Percentiles rank a stretch among this genome's conserved stretches.
Evolutionary conservation across 2,113 vertebrate species (phyloP).

Genomic region (Centropus bengalensis): DNA sequence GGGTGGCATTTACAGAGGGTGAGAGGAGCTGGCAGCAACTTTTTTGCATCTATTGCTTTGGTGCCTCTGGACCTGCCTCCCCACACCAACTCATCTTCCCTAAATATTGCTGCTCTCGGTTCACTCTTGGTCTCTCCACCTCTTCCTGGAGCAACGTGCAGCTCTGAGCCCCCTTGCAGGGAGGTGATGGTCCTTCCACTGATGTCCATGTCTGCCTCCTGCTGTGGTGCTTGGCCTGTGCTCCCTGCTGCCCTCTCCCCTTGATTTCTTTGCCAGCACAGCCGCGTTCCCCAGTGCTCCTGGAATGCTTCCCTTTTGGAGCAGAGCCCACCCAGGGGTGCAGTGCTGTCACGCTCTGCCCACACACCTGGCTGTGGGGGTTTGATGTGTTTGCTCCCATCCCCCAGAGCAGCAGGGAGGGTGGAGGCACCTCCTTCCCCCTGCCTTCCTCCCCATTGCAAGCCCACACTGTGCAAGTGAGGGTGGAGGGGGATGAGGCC

Average conservation of each 20-base stretch:
- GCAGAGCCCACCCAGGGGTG: background rate
- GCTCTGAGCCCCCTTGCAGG: background rate
- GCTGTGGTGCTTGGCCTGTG: background rate
- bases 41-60: background rate
- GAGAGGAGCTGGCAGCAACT: background rate
- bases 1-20: background rate
- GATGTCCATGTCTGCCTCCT: rapidly evolving
- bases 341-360: background rate
- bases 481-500: background rate
- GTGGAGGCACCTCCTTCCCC: too few relatives aligned
- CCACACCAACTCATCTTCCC: background rate
- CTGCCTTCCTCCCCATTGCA: too few relatives aligned
- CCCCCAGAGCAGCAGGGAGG: background rate
- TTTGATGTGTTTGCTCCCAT: background rate
- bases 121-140: background rate
- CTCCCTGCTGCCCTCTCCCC: background rate
- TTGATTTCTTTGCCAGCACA: background rate
- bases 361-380: rapidly evolving
- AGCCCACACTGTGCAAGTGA: background rate
- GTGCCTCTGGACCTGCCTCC: background rate
- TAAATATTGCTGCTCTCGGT: background rate
- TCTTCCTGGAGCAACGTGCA: background rate
- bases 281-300: background rate
- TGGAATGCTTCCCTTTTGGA: background rate
- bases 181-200: background rate